Evolutionary conservation across 2,113 vertebrate genomes (phyloP).

Genomic region (Apteryx mantelli): DNA sequence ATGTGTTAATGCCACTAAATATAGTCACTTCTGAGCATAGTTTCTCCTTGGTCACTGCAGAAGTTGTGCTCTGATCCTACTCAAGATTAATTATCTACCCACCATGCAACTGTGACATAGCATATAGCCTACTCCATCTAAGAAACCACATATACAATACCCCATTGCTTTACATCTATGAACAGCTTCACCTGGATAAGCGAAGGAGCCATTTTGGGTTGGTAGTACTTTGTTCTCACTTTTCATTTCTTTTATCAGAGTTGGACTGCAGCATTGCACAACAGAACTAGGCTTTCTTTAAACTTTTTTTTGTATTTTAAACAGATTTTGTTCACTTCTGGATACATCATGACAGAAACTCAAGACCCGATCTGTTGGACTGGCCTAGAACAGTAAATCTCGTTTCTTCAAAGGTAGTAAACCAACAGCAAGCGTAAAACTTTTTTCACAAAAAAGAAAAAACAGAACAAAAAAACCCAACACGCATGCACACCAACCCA

Average conservation of each 20-base stretch:
- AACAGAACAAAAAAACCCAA: background rate
- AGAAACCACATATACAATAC: background rate
- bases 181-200: background rate
- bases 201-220: accelerated
- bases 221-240: background rate
- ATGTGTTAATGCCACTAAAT: background rate
- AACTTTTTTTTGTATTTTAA: background rate
- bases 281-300: background rate
- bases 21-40: background rate
- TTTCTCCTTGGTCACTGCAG: background rate
- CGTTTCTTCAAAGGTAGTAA: background rate
- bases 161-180: background rate
- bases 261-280: background rate
- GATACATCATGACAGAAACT: background rate
- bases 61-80: background rate
- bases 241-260: background rate
- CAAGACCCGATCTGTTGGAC: background rate
- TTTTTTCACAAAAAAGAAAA: background rate
- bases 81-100: background rate
- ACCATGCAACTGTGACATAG: background rate
- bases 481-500: background rate
- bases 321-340: too few species aligned
- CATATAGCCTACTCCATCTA: background rate
- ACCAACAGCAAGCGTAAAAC: background rate
- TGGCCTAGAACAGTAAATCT: background rate